Percentiles rank a stretch among this genome's conserved stretches.
Conservation (phyloP, 2,113 vertebrate genomes). For the Pituophis catenifer region DNA sequence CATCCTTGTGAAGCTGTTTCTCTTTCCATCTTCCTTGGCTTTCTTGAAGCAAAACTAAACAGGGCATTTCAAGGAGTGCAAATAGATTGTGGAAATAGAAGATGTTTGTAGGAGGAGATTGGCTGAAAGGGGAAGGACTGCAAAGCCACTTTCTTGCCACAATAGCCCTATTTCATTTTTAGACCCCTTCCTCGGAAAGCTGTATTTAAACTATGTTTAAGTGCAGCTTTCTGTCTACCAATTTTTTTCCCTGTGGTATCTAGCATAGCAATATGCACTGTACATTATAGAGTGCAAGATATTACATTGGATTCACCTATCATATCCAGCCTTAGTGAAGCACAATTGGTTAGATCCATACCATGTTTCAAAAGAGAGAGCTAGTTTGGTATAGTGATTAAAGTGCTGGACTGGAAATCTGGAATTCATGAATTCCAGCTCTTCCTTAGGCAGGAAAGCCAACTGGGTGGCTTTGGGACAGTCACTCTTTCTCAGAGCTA, state of each 20-base stretch:
- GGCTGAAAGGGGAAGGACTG: not conserved
- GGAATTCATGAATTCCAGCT: not conserved
- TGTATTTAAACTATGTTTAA: not conserved
- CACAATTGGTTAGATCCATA: not conserved
- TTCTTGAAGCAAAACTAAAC: not conserved
- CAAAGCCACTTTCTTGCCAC: not conserved
- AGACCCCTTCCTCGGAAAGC: not conserved
- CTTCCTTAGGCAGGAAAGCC: not conserved
- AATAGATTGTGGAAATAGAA: not conserved
- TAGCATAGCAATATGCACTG: not conserved
- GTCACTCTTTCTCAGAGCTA: not conserved
- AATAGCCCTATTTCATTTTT: not conserved
- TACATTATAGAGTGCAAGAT: not conserved
- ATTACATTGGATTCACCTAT: not conserved
- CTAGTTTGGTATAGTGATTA: not conserved
- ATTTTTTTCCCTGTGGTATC: not conserved
- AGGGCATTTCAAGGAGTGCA: not conserved
- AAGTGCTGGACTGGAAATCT: not conserved
- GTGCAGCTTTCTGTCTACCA: not conserved
- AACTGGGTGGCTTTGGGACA: not conserved
- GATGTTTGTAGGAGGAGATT: not conserved
- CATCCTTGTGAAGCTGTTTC: not conserved
- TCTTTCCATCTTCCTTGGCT: not conserved
- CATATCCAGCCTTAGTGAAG: not conserved
- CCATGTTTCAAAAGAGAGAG: not conserved